Evolutionary conservation across 2,888 invertebrate species (phyloP).

Genomic region (Polydesmus complanatus): DNA sequence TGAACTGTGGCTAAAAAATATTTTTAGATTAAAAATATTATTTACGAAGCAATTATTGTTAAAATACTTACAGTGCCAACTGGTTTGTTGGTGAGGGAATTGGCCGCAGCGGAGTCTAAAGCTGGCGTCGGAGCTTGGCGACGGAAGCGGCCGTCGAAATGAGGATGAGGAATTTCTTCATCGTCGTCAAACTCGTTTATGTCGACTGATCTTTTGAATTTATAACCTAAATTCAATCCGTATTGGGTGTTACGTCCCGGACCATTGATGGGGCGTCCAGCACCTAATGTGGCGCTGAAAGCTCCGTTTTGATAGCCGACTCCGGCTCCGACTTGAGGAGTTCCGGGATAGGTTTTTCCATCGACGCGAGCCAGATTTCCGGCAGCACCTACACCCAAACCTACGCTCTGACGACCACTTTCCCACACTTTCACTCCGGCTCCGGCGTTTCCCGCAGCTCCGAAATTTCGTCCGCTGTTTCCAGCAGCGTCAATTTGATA

Average conservation of each 20-base stretch:
- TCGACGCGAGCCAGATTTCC: not conserved
- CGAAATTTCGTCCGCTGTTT: slow-evolving; percentile 6
- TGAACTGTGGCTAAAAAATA: too few species aligned
- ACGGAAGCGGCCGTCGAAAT: not conserved
- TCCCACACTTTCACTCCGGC: slow-evolving; percentile 9
- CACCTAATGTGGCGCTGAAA: slow-evolving; percentile 3
- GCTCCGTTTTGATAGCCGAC: not conserved
- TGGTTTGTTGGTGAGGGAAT: too few species aligned
- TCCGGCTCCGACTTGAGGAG: slow-evolving; percentile 1
- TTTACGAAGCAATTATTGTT: too few species aligned
- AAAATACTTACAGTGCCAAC: too few species aligned
- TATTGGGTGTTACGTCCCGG: not conserved
- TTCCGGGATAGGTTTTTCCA: not conserved
- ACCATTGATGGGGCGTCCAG: not conserved
- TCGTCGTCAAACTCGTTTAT: not conserved
- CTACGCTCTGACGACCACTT: slow-evolving; percentile 4
- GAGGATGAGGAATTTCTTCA: not conserved
- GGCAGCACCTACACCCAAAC: not conserved
- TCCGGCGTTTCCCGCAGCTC: not conserved
- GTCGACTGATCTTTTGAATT: not conserved
- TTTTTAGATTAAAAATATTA: not conserved
- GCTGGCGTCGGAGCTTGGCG: too few species aligned
- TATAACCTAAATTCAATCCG: not conserved
- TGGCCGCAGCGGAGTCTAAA: too few species aligned
- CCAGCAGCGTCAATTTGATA: not conserved